phyloP scores from a whole-genome alignment of 2,888 invertebrate genomes.

The Temnothorax rugatulus region DNA sequence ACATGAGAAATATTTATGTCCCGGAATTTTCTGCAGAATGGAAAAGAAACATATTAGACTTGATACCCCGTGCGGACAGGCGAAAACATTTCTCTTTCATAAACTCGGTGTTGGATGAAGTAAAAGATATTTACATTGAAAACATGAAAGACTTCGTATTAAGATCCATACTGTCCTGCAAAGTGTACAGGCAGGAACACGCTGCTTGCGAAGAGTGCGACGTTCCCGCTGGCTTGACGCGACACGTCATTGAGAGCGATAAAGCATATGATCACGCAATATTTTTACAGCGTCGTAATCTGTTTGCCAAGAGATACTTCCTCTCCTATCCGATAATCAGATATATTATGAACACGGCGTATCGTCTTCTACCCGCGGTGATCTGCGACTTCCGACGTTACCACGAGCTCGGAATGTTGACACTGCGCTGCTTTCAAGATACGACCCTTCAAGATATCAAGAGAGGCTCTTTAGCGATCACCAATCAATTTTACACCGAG shows the following conservation, averaged over 20 bases:
- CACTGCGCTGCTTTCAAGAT: conserved; percentile 79
- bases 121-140: conserved; percentile 76
- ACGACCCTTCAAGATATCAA: conserved; percentile 82
- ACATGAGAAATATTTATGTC: conserved; percentile 66
- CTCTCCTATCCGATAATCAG: conserved; percentile 78
- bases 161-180: conserved; percentile 46
- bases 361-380: conserved; percentile 83
- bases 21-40: conserved; percentile 76
- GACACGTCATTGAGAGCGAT: conserved; percentile 1
- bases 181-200: conserved; percentile 1
- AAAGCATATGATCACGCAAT: conserved; percentile 18
- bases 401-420: conserved; percentile 68
- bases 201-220: background rate
- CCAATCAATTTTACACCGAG: conserved; percentile 78
- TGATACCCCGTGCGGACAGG: conserved; percentile 72
- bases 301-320: conserved; percentile 77
- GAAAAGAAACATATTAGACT: conserved; percentile 79
- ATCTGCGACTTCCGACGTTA: conserved; percentile 83
- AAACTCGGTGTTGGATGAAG: conserved; percentile 76
- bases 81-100: conserved; percentile 73
- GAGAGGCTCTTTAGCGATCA: conserved; percentile 83
- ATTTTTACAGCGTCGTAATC: conserved; percentile 69
- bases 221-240: background rate
- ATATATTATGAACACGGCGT: conserved; percentile 78
- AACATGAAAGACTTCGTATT: conserved; percentile 74